Conservation (phyloP, 35 echinoderm and acorn worm species). For the Lytechinus variegatus region DNA sequence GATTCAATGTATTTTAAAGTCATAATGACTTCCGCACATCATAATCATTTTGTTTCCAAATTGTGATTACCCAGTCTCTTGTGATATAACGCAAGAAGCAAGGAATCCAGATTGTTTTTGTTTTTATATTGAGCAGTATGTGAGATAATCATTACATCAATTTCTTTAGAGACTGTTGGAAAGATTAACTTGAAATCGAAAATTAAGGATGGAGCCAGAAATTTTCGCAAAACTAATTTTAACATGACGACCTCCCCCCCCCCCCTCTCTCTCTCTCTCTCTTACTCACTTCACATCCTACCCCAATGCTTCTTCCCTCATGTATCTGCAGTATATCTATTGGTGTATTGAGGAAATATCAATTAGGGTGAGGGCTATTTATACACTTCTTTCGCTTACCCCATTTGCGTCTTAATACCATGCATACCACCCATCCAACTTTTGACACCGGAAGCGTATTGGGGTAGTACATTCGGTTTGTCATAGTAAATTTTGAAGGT, state of each 20-base stretch:
- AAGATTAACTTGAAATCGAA: not conserved
- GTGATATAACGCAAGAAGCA: not conserved
- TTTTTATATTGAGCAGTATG: not conserved
- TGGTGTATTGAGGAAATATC: too few species aligned
- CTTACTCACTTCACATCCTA: not conserved
- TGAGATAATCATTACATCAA: not conserved
- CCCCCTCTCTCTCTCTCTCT: not conserved
- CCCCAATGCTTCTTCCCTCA: not conserved
- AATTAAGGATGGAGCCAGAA: not conserved
- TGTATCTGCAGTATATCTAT: too few species aligned
- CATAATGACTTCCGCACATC: not conserved
- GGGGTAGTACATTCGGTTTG: too few species aligned
- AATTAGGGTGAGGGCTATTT: too few species aligned
- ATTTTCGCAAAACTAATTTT: not conserved
- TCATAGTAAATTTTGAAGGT: too few species aligned
- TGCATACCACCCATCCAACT: too few species aligned
- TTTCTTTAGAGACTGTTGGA: not conserved
- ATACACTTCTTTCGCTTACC: too few species aligned
- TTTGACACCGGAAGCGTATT: too few species aligned
- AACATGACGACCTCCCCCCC: not conserved
- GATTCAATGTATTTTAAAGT: not conserved
- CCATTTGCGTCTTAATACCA: too few species aligned
- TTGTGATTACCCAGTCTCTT: not conserved
- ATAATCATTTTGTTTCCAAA: not conserved
- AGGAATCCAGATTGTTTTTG: not conserved